Conservation (phyloP, 2,888 invertebrate species). For the Drosophila subsilvestris region DNA sequence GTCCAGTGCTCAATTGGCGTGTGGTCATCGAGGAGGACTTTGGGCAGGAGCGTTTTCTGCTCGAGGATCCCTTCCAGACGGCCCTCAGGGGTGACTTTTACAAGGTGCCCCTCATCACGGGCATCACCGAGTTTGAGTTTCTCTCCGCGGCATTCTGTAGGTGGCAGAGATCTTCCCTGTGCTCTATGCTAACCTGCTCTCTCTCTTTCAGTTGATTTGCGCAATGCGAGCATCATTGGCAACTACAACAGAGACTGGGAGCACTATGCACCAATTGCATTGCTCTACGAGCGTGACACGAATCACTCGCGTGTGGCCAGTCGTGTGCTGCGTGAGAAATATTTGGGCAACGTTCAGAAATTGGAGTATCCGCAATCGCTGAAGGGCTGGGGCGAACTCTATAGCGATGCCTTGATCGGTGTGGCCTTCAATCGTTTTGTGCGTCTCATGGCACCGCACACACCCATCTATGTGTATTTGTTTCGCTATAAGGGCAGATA, state of each 20-base stretch:
- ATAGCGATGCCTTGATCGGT: slow-evolving; percentile 86
- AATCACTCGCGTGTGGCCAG: slow-evolving; percentile 80
- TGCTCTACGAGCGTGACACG: slow-evolving; percentile 82
- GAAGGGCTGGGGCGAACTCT: slow-evolving; percentile 82
- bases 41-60: slow-evolving; percentile 87
- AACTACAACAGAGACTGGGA: slow-evolving; percentile 77
- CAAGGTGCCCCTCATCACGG: slow-evolving; percentile 87
- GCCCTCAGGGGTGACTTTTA: slow-evolving; percentile 86
- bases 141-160: slow-evolving; percentile 85
- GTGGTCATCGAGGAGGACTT: slow-evolving; percentile 88
- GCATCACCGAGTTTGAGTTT: slow-evolving; percentile 88
- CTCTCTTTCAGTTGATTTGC: slow-evolving; percentile 79
- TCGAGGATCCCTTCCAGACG: slow-evolving; percentile 86
- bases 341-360: slow-evolving; percentile 56
- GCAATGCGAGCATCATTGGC: slow-evolving; percentile 84
- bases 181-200: not conserved
- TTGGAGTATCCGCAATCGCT: slow-evolving; percentile 58
- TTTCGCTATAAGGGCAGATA: slow-evolving; percentile 87
- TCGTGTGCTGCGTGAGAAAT: slow-evolving; percentile 63
- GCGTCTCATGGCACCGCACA: slow-evolving; percentile 86
- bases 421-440: slow-evolving; percentile 86
- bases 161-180: not conserved
- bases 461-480: slow-evolving; percentile 86
- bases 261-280: slow-evolving; percentile 74
- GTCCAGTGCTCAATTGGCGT: slow-evolving; percentile 85